A percentile compares a stretch with the other conserved stretches of the same genome.
phyloP scores from a whole-genome alignment of 2,797 vertebrate species.

The Coregonus suidteri region DNA sequence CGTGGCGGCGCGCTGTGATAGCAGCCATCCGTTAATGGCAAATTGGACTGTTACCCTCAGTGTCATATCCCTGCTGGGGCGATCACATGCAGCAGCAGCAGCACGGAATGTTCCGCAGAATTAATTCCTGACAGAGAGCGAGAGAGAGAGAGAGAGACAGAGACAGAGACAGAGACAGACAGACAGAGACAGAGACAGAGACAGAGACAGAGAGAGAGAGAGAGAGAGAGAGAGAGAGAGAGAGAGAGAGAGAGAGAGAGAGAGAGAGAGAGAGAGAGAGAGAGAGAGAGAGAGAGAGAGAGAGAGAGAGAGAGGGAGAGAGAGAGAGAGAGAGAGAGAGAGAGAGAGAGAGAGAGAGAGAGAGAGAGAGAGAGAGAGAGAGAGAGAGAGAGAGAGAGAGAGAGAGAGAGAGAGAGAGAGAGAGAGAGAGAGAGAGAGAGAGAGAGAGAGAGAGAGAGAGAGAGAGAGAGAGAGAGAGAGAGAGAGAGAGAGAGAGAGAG shows the following conservation, averaged over 20 bases:
- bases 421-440: slow-evolving; percentile 74
- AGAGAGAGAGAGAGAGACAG: no score
- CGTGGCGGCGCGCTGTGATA: slow-evolving; percentile 70
- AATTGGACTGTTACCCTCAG: slow-evolving; percentile 96
- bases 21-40: slow-evolving; percentile 92
- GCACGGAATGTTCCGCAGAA: slow-evolving; percentile 76
- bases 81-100: slow-evolving; percentile 69
- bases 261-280: no score
- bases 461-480: no score
- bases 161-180: no score
- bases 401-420: no score
- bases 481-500: slow-evolving; percentile 24
- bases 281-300: no score
- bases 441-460: no score
- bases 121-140: slow-evolving; percentile 69
- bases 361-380: no score
- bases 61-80: slow-evolving; percentile 86
- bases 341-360: slow-evolving; percentile 59
- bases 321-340: no score
- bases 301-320: slow-evolving; percentile 24
- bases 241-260: slow-evolving; percentile 74
- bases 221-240: no score
- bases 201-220: neutral
- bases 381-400: neutral
- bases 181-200: no score